phyloP scores from a whole-genome alignment of 2,113 vertebrate genomes.

The Gulo gulo region DNA sequence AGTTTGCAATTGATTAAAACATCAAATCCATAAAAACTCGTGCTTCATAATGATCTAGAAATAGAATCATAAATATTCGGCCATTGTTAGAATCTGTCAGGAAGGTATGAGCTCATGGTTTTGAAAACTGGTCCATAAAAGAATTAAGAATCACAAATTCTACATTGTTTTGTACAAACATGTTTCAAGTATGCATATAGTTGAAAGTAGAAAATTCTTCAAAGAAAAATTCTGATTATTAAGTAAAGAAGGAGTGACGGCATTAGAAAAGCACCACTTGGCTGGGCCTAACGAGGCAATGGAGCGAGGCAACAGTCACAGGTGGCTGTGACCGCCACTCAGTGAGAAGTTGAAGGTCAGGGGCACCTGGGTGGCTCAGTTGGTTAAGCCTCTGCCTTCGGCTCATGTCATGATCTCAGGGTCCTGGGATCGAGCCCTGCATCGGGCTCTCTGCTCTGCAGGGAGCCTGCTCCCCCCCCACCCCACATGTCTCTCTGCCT shows the following conservation, averaged over 20 bases:
- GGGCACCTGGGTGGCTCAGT: too few species aligned
- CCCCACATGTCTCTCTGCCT: too few species aligned
- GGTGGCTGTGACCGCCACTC: background rate
- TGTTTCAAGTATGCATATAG: background rate
- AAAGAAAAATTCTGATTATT: background rate
- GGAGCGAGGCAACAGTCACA: background rate
- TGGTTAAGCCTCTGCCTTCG: too few species aligned
- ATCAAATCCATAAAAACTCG: background rate
- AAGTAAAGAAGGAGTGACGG: background rate
- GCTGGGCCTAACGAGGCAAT: background rate
- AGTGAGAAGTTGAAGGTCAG: background rate
- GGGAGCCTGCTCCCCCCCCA: too few species aligned
- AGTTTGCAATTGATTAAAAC: background rate
- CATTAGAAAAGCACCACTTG: background rate
- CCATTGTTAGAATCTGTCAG: background rate
- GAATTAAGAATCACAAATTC: background rate
- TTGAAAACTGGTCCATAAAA: background rate
- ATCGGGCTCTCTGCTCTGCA: too few species aligned
- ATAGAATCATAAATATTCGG: background rate
- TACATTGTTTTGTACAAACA: background rate
- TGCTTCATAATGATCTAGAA: background rate
- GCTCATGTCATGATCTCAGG: too few species aligned
- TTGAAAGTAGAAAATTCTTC: background rate
- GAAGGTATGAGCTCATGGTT: background rate
- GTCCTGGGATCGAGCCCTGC: too few species aligned